A percentile compares a stretch with the other conserved stretches of the same genome.
phyloP scores from a whole-genome alignment of 1,140 invertebrate genomes.

The Drosophila obscura region DNA sequence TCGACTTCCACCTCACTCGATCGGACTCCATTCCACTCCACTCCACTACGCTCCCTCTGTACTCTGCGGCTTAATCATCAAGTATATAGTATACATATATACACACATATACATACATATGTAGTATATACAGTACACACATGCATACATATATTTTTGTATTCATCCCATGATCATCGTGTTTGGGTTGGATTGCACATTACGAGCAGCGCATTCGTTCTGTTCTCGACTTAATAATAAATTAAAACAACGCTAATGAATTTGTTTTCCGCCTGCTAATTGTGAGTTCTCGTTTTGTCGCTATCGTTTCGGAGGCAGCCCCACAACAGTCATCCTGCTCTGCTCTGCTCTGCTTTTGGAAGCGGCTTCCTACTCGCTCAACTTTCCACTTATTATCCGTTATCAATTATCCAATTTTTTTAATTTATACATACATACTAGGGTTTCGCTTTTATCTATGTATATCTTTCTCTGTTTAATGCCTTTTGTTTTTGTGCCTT shows the following conservation, averaged over 20 bases:
- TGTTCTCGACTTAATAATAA: slow-evolving; percentile 70
- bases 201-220: no score
- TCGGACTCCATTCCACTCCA: slow-evolving; percentile 11
- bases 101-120: slow-evolving; percentile 2
- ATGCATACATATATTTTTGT: slow-evolving; percentile 15
- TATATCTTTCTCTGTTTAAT: slow-evolving; percentile 39
- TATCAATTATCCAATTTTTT: slow-evolving; percentile 68
- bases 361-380: neutral
- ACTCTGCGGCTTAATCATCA: slow-evolving; percentile 47
- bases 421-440: slow-evolving; percentile 61
- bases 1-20: slow-evolving; percentile 5
- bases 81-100: neutral
- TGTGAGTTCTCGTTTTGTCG: slow-evolving; percentile 61
- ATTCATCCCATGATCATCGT: slow-evolving; percentile 50
- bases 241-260: slow-evolving; percentile 82
- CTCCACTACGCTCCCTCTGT: slow-evolving; percentile 35
- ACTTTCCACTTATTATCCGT: slow-evolving; percentile 61
- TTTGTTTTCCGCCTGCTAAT: slow-evolving; percentile 69
- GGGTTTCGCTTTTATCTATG: slow-evolving; percentile 46
- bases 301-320: neutral
- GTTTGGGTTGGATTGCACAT: slow-evolving; percentile 55
- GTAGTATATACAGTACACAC: slow-evolving; percentile 24
- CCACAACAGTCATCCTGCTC: slow-evolving; percentile 22
- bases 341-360: slow-evolving; percentile 27
- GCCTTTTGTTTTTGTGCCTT: slow-evolving; percentile 52